Conservation (phyloP, 2,113 vertebrate species). For the Passer montanus region DNA sequence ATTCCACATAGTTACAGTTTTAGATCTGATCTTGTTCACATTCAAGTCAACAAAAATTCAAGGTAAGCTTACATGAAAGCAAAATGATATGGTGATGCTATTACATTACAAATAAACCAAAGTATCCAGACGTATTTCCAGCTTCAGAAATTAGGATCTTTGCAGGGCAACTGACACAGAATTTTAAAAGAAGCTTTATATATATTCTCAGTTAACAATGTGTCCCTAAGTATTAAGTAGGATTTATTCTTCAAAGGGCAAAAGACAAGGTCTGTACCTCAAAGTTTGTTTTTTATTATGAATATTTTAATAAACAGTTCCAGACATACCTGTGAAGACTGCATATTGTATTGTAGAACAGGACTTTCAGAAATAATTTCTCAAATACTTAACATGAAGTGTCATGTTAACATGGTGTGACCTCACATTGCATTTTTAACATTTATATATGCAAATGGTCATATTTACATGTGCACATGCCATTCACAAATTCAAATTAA, state of each 20-base stretch:
- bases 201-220: neutral
- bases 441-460: neutral
- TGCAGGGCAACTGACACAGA: neutral
- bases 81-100: neutral
- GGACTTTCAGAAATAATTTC: neutral
- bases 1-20: neutral
- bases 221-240: neutral
- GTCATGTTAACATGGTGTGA: neutral
- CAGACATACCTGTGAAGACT: neutral
- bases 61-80: neutral
- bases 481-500: conserved; percentile 30
- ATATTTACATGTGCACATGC: neutral
- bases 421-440: neutral
- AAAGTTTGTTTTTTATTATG: neutral
- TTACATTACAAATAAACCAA: neutral
- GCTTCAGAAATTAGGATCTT: neutral
- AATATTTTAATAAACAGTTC: neutral
- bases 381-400: neutral
- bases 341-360: neutral
- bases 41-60: neutral
- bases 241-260: neutral
- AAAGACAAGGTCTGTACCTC: neutral
- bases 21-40: neutral
- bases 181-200: neutral
- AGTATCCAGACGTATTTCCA: neutral